A percentile compares a stretch with the other conserved stretches of the same genome.
Evolutionary conservation across 2,113 vertebrate genomes (phyloP).

Genomic region (Trochalopteron elliotii): DNA sequence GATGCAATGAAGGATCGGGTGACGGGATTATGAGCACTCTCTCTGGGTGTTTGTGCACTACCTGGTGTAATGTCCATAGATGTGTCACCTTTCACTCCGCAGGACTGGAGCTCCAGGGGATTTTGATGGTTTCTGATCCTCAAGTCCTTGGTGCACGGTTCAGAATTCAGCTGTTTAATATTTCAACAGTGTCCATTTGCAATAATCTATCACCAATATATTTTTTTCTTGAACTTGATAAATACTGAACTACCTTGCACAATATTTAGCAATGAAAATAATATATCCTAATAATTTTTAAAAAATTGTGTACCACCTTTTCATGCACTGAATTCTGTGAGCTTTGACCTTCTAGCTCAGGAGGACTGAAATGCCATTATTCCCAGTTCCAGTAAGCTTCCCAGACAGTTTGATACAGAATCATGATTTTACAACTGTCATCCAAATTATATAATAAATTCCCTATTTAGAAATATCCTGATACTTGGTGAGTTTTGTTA

Average conservation of each 20-base stretch:
- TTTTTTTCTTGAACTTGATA: background rate
- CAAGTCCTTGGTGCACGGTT: background rate
- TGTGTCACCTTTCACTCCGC: background rate
- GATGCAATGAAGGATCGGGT: background rate
- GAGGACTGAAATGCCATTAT: background rate
- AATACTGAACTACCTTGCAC: background rate
- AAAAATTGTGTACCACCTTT: background rate
- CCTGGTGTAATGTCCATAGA: background rate
- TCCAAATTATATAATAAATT: background rate
- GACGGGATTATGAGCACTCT: background rate
- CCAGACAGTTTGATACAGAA: background rate
- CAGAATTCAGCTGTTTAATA: background rate
- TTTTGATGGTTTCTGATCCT: background rate
- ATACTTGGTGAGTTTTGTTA: background rate
- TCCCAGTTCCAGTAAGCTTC: background rate
- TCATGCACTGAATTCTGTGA: background rate
- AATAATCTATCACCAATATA: background rate
- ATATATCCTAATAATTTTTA: background rate
- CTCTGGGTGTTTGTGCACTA: background rate
- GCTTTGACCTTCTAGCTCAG: background rate
- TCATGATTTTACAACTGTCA: background rate
- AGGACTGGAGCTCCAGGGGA: background rate
- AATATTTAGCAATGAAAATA: background rate
- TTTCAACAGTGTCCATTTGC: background rate
- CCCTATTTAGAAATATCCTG: background rate